Percentiles rank a stretch among this genome's conserved stretches.
phyloP scores from a whole-genome alignment of 2,113 vertebrate species.

The Edolisoma coerulescens region DNA sequence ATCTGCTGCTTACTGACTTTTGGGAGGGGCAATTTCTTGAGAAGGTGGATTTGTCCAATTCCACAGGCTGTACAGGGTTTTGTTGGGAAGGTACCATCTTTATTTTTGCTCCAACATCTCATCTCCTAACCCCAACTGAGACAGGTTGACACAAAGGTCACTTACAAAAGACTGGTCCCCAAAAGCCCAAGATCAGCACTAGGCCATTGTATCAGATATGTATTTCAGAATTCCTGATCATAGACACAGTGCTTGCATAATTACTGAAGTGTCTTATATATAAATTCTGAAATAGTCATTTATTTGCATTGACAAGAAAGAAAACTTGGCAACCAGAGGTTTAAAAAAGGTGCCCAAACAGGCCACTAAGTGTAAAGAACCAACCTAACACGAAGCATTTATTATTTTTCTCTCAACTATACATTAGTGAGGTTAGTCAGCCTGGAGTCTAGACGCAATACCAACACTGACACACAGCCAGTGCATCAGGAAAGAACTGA shows the following conservation, averaged over 20 bases:
- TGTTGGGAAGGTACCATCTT: too few species aligned
- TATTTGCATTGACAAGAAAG: background rate
- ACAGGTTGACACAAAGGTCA: accelerated
- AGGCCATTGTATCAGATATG: background rate
- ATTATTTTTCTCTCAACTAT: background rate
- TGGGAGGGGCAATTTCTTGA: background rate
- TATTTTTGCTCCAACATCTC: background rate
- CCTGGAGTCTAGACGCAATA: background rate
- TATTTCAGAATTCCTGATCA: background rate
- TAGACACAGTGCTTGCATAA: background rate
- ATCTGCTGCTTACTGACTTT: background rate
- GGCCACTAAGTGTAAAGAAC: background rate
- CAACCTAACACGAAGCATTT: background rate
- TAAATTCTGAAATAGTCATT: background rate
- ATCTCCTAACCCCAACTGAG: background rate
- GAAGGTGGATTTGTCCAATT: background rate
- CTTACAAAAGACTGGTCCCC: background rate
- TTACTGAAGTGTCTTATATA: background rate
- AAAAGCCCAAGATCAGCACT: background rate
- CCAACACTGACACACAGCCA: background rate
- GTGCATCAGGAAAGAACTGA: background rate
- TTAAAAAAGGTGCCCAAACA: background rate
- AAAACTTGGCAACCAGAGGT: background rate
- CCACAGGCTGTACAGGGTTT: background rate
- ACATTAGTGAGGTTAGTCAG: background rate